Percentiles rank a stretch among this genome's conserved stretches.
Evolutionary conservation across 2,888 invertebrate genomes (phyloP).

Genomic region (Anorthoa munda): DNA sequence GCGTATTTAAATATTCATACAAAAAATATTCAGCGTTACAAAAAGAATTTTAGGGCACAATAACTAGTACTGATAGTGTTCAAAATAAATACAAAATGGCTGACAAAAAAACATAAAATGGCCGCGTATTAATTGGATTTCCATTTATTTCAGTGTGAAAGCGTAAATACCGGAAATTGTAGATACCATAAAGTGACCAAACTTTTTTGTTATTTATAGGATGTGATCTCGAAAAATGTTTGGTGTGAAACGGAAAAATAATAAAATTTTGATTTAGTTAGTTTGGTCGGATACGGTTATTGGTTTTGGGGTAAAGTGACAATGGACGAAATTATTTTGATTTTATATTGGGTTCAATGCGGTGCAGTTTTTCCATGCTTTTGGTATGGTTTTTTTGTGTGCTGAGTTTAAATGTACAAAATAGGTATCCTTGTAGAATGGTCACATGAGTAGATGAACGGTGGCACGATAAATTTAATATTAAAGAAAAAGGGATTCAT

Average conservation of each 20-base stretch:
- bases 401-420: no score
- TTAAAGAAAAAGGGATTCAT: no score
- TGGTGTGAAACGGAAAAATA: constrained; percentile 35
- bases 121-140: constrained; percentile 54
- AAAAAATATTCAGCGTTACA: constrained; percentile 39
- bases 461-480: no score
- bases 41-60: constrained; percentile 37
- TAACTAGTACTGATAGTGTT: constrained; percentile 40
- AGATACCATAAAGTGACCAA: constrained; percentile 49
- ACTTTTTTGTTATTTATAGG: constrained; percentile 54
- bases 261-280: constrained; percentile 30
- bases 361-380: neutral
- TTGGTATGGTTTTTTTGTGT: neutral
- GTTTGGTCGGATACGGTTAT: constrained; percentile 4
- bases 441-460: no score
- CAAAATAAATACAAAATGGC: constrained; percentile 3
- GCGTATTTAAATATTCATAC: constrained; percentile 64
- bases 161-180: constrained; percentile 56
- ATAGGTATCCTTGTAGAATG: no score
- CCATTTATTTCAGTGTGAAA: constrained; percentile 47
- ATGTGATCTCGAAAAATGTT: constrained; percentile 42
- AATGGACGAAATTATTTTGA: constrained; percentile 23
- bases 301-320: constrained; percentile 1
- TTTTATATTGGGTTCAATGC: neutral
- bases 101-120: constrained; percentile 40